phyloP scores from a whole-genome alignment of 2,888 invertebrate genomes.

The Sylvicola cinctus region DNA sequence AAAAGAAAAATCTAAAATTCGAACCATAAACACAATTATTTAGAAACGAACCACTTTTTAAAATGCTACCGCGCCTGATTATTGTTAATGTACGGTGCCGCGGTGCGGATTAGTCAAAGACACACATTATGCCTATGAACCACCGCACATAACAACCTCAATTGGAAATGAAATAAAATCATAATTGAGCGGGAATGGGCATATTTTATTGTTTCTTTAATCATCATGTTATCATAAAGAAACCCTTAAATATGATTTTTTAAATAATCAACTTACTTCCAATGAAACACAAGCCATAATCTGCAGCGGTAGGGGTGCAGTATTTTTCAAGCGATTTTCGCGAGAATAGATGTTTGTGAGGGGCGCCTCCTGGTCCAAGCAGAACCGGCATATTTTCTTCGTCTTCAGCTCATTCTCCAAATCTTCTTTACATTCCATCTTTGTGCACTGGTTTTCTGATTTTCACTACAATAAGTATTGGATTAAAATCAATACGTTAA shows the following conservation, averaged over 20 bases:
- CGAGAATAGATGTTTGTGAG: constrained; percentile 45
- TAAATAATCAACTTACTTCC: constrained; percentile 37
- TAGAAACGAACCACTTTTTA: background rate
- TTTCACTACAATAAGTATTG: too few species aligned
- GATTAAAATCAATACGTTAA: too few species aligned
- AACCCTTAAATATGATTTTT: constrained; percentile 4
- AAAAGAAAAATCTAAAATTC: background rate
- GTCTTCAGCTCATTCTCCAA: constrained; percentile 36
- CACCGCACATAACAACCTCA: too few species aligned
- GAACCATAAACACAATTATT: background rate
- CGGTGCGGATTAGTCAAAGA: background rate
- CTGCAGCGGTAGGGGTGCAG: constrained; percentile 46
- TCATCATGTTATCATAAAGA: background rate
- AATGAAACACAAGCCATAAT: constrained; percentile 57
- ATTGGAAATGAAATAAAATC: too few species aligned
- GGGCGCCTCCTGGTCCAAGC: constrained; percentile 39
- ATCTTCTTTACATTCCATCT: constrained; percentile 26
- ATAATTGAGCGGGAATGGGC: too few species aligned
- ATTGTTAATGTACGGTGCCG: background rate
- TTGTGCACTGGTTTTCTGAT: too few species aligned
- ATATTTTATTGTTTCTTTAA: background rate
- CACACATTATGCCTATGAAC: too few species aligned
- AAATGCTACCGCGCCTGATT: background rate
- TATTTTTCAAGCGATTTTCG: constrained; percentile 32
- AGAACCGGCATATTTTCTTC: constrained; percentile 53